Conservation (phyloP, 2,888 invertebrate genomes). For the Drosophila infuscata region DNA sequence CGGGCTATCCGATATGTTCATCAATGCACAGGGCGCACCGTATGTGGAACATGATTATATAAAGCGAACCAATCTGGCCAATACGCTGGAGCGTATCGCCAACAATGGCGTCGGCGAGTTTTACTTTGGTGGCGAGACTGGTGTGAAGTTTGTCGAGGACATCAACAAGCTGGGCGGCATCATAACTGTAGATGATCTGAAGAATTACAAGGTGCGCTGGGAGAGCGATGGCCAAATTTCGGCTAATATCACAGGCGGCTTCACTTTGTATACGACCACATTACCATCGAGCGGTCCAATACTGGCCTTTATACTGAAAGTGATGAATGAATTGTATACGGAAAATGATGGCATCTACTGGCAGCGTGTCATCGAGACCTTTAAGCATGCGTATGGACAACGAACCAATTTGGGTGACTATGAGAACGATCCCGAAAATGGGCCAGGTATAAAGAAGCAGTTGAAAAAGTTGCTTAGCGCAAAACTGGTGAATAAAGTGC, state of each 20-base stretch:
- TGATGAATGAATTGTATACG: slow-evolving; percentile 87
- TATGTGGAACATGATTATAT: slow-evolving; percentile 88
- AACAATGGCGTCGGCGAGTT: slow-evolving; percentile 89
- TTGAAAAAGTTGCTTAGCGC: slow-evolving; percentile 88
- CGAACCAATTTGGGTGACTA: slow-evolving; percentile 93
- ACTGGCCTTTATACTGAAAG: slow-evolving; percentile 92
- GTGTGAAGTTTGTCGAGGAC: slow-evolving; percentile 88
- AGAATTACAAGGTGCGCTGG: slow-evolving; percentile 88
- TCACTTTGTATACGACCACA: slow-evolving; percentile 91
- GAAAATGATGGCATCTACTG: slow-evolving; percentile 84
- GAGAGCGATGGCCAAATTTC: slow-evolving; percentile 86
- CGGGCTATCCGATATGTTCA: slow-evolving; percentile 87
- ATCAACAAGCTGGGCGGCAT: slow-evolving; percentile 90
- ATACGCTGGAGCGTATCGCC: slow-evolving; percentile 89
- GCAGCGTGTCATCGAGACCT: slow-evolving; percentile 94
- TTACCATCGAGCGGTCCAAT: slow-evolving; percentile 94
- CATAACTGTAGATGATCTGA: slow-evolving; percentile 91
- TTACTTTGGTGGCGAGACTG: slow-evolving; percentile 91
- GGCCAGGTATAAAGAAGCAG: slow-evolving; percentile 56
- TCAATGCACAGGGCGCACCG: slow-evolving; percentile 88
- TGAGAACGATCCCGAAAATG: slow-evolving; percentile 72
- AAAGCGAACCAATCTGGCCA: slow-evolving; percentile 88
- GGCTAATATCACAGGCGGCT: slow-evolving; percentile 87
- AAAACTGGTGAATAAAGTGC: slow-evolving; percentile 87
- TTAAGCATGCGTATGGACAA: slow-evolving; percentile 96